These are phyloP conservation scores for Erinaceus europaeus DNA, from an alignment of 2,113 vertebrate species.

Conservation along the genomic window DNA sequence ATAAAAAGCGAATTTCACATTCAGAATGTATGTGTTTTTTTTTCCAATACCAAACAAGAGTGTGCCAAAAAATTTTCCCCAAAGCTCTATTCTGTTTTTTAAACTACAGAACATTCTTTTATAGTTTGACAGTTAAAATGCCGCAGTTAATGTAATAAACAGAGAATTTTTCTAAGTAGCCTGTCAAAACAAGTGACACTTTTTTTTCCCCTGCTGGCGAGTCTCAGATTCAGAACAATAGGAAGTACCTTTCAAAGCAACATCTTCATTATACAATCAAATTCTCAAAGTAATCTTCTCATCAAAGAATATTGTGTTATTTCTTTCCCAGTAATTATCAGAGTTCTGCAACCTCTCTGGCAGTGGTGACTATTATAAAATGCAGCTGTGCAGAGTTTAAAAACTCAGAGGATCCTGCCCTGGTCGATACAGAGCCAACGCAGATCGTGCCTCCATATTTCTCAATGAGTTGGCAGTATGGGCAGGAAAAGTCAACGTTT, in stretches of 20 bases:
- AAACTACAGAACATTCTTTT: slow-evolving; percentile 87
- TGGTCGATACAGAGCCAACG: slow-evolving; percentile 58
- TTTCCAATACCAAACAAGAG: slow-evolving; percentile 80
- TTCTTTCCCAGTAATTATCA: slow-evolving; percentile 83
- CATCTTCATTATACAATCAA: slow-evolving; percentile 88
- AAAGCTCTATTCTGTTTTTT: slow-evolving; percentile 86
- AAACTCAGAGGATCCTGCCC: slow-evolving; percentile 65
- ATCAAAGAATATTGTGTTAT: slow-evolving; percentile 88
- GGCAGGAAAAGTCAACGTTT: slow-evolving; percentile 53
- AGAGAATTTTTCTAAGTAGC: slow-evolving; percentile 85
- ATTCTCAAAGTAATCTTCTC: slow-evolving; percentile 87
- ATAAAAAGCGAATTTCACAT: slow-evolving; percentile 84
- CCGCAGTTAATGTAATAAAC: slow-evolving; percentile 88
- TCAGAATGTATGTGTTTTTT: slow-evolving; percentile 80
- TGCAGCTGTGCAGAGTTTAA: slow-evolving; percentile 77
- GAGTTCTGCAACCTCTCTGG: slow-evolving; percentile 79
- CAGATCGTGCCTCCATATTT: slow-evolving; percentile 41
- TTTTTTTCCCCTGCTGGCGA: slow-evolving; percentile 83
- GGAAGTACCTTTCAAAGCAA: slow-evolving; percentile 88
- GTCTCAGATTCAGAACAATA: slow-evolving; percentile 86
- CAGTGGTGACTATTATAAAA: slow-evolving; percentile 77
- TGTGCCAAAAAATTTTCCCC: slow-evolving; percentile 82
- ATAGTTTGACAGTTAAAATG: slow-evolving; percentile 89
- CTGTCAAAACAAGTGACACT: slow-evolving; percentile 89
- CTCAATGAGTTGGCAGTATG: slow-evolving; percentile 59